phyloP scores from a whole-genome alignment of 92 coral and sea anemone genomes.

The Zoanthus solanderi region DNA sequence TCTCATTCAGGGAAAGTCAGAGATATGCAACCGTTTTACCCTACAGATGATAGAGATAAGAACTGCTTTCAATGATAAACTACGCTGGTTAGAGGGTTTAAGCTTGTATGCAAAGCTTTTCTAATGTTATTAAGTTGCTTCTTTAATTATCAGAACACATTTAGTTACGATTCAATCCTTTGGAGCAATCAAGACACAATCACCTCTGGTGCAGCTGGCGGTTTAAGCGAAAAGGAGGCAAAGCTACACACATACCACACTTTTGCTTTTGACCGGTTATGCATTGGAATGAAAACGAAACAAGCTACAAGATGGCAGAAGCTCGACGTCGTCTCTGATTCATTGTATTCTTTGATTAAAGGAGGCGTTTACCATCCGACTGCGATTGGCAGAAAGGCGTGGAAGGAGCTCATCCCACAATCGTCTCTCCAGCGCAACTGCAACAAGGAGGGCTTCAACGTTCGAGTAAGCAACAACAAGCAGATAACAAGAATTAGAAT shows the following conservation, averaged over 20 bases:
- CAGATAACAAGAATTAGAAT: slow-evolving; percentile 40
- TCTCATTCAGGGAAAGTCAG: no score
- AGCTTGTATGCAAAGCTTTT: no score
- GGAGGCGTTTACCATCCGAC: not conserved
- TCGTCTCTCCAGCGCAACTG: slow-evolving; percentile 63
- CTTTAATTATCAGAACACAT: not conserved
- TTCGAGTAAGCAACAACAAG: not conserved
- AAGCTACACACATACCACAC: slow-evolving; percentile 49
- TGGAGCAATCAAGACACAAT: slow-evolving; percentile 3
- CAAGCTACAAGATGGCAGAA: slow-evolving; percentile 45
- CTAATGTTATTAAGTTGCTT: no score
- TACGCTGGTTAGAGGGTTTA: no score
- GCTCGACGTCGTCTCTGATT: slow-evolving; percentile 17
- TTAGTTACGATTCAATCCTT: not conserved
- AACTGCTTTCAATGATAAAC: no score
- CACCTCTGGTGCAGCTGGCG: slow-evolving; percentile 35
- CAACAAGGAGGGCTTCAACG: slow-evolving; percentile 59
- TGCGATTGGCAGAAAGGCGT: slow-evolving; percentile 15
- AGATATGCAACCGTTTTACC: no score
- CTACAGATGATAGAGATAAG: no score
- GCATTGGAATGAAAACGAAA: slow-evolving; percentile 44
- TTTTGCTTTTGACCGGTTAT: slow-evolving; percentile 39
- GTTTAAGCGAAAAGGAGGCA: slow-evolving; percentile 43
- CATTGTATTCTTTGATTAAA: slow-evolving; percentile 44
- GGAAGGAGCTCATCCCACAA: slow-evolving; percentile 45